A percentile compares a stretch with the other conserved stretches of the same genome.
Conservation (phyloP, 2,113 vertebrate species). For the Vulpes ferrilata region DNA sequence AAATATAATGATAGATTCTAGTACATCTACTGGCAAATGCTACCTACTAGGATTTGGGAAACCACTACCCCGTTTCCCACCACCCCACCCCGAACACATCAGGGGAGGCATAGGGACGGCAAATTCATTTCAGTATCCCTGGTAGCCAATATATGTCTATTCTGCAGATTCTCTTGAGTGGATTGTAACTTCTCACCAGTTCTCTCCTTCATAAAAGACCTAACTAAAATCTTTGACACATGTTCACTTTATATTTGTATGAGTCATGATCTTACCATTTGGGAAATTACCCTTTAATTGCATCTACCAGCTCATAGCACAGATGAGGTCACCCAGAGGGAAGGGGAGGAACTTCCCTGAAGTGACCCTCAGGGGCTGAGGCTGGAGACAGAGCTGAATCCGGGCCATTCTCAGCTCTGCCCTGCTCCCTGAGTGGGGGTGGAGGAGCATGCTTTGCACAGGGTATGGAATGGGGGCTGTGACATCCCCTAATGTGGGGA, state of each 20-base stretch:
- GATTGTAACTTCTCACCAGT: not conserved
- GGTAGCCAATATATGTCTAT: not conserved
- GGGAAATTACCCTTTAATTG: constrained; percentile 2
- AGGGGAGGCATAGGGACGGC: not conserved
- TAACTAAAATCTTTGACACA: not conserved
- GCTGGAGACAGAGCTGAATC: not conserved
- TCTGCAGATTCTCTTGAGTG: not conserved
- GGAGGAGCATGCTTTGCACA: not conserved
- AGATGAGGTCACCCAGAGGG: not conserved
- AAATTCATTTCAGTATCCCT: not conserved
- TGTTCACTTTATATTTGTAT: constrained; percentile 18
- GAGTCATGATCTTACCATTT: not conserved
- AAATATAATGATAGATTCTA: not conserved
- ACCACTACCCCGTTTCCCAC: not conserved
- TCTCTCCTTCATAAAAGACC: constrained; percentile 3
- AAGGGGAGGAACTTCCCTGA: not conserved
- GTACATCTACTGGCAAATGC: not conserved
- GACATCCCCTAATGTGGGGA: not conserved
- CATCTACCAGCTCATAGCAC: not conserved
- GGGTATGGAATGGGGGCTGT: not conserved
- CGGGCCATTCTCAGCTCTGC: not conserved
- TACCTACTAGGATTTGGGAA: not conserved
- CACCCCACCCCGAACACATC: not conserved
- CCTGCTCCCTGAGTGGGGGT: not conserved
- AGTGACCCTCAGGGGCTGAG: not conserved